Conservation (phyloP, 2,113 vertebrate species). For the Emydura subglobosa region DNA sequence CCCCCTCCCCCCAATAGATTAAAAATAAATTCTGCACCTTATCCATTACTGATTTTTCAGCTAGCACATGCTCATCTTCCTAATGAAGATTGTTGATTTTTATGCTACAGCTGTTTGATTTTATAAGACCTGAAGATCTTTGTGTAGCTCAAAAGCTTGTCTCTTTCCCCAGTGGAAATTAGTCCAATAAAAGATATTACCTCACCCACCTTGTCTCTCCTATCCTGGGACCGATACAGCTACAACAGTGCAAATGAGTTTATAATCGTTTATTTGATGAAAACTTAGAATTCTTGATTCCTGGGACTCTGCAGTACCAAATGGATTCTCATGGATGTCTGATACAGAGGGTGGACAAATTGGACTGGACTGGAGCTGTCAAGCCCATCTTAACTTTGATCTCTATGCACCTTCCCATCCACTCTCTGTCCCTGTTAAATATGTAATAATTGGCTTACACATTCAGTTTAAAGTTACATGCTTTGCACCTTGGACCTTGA, state of each 20-base stretch:
- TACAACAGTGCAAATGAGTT: neutral
- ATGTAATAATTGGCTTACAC: neutral
- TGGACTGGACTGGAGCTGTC: neutral
- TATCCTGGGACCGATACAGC: too few relatives aligned
- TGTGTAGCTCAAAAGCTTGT: neutral
- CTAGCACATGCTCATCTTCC: neutral
- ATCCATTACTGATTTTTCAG: neutral
- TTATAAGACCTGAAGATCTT: neutral
- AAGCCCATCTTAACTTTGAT: neutral
- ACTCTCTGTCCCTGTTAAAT: neutral
- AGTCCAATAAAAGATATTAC: too few relatives aligned
- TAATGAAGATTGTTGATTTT: neutral
- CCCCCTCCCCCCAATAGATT: neutral
- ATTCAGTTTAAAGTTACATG: neutral
- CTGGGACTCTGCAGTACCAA: neutral
- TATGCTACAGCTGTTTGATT: neutral
- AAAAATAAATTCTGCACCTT: neutral
- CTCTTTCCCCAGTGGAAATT: too few relatives aligned
- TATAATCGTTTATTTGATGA: neutral
- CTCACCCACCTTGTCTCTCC: too few relatives aligned
- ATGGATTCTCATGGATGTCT: neutral
- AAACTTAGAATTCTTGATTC: neutral
- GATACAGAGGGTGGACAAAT: neutral
- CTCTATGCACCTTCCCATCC: neutral
- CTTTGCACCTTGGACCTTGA: neutral